These are phyloP conservation scores for Sphaerodactylus townsendi DNA, from an alignment of 2,113 vertebrate species.

Conservation along the genomic window DNA sequence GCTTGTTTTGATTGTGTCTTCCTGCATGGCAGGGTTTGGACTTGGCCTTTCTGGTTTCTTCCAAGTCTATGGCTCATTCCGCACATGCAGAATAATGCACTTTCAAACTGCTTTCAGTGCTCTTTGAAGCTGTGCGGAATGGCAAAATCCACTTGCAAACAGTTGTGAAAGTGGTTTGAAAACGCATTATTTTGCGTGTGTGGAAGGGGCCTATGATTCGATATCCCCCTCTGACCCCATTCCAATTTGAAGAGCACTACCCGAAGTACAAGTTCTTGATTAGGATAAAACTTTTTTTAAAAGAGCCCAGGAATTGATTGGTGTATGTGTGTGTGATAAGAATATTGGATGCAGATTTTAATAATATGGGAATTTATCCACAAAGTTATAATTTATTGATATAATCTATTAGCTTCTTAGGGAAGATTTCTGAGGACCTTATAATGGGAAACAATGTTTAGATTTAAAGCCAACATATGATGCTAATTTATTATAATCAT, in stretches of 20 bases:
- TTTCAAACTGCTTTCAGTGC: no score
- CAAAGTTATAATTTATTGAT: not conserved
- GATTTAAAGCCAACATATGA: not conserved
- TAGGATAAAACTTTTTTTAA: not conserved
- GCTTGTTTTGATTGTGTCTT: no score
- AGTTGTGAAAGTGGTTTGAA: no score
- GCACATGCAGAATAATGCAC: no score
- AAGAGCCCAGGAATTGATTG: not conserved
- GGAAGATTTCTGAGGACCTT: not conserved
- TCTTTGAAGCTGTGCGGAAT: no score
- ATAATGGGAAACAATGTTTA: not conserved
- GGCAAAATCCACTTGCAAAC: no score
- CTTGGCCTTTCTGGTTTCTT: no score
- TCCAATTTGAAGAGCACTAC: no score
- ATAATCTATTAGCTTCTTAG: not conserved
- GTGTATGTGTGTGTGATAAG: not conserved
- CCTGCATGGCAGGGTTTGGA: no score
- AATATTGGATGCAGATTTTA: not conserved
- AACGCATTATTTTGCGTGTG: no score
- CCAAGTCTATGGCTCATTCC: no score
- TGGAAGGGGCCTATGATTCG: no score
- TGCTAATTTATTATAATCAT: conserved; percentile 27
- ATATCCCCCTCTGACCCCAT: not conserved
- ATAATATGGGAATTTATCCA: not conserved
- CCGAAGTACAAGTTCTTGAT: not conserved